Base-by-base conservation (phyloP, 2,113 vertebrate genomes). In the Rattus rattus region DNA sequence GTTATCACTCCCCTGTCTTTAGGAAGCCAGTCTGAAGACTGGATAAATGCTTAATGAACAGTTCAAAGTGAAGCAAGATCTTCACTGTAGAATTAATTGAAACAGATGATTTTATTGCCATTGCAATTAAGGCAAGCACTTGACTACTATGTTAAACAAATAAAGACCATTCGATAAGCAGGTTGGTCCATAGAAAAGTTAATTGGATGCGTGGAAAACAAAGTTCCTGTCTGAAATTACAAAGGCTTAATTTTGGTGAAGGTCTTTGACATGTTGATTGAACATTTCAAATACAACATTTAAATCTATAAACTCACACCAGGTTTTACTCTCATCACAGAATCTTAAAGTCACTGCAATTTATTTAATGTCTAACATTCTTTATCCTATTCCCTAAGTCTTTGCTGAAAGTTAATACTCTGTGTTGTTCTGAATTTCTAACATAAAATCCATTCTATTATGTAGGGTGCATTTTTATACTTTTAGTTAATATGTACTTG, bases 81-180 rank as follows among this genome's bases (percentile, higher is more conserved):
- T 43, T 93, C 94, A 98, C 96, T 59, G 81, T 89, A 94, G 90
- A 94, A 61, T 97, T 97, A 90, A 95, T 92, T 97, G 94, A 97
- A 20, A 3, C 86, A 92, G 97, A 97, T 79, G 3, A 97, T 96
- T 98, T 88, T 39, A 10, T 0, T 96, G 93, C 93, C 97, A 96
- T 98, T 97, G 90, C 89, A 97, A 97, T 98, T 97, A 98, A 96
- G 89, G 49, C 94, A 96, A 65, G 90, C 94, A 89, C 87, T 77
- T 28, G 87, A 92, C 84, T 87, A 33, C 69, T 90, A 90, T 85
- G 97, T 90, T 90, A 97, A 97, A 81, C 0, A 43, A 94, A 52
- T 81, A 84, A 88, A 95, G 87, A 76, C 86, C 63, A 80, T 94
- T 90, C 76, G 88, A 79, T 81, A 94, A 94, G 56, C 0, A 92